A percentile compares a stretch with the other conserved stretches of the same genome.
Conservation (phyloP, 2,888 invertebrate genomes). For the Hydrotaea cyrtoneurina region DNA sequence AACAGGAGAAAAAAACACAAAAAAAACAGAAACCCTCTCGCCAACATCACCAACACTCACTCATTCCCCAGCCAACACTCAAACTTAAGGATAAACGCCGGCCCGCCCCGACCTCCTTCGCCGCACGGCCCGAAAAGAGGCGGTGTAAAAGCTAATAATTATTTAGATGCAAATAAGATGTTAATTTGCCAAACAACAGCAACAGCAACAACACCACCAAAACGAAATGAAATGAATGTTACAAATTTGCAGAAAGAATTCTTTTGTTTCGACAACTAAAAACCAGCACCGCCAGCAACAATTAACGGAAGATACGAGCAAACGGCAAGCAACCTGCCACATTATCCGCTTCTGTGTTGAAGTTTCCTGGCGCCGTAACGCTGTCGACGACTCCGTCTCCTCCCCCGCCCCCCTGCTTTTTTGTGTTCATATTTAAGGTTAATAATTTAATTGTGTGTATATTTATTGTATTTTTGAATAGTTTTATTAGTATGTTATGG, state of each 20-base stretch:
- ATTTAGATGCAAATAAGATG: constrained; percentile 30
- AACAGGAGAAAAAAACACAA: constrained; percentile 4
- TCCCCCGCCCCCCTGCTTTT: not conserved
- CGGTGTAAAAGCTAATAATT: constrained; percentile 3
- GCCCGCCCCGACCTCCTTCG: not conserved
- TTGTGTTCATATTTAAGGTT: constrained; percentile 6
- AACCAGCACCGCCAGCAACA: not conserved
- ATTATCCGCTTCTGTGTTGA: not conserved
- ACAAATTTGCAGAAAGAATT: constrained; percentile 1
- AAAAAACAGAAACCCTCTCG: not conserved
- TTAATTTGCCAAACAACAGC: not conserved
- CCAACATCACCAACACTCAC: not conserved
- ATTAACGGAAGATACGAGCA: not conserved
- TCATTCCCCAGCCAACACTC: not conserved
- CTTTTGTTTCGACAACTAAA: not conserved
- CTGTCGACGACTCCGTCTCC: too few species aligned
- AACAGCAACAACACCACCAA: not conserved
- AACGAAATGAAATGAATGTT: not conserved
- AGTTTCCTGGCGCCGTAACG: not conserved
- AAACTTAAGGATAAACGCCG: not conserved
- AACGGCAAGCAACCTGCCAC: not conserved
- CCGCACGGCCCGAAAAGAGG: not conserved
- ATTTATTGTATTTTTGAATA: constrained; percentile 12
- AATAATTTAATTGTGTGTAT: constrained; percentile 7
- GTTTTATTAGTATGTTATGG: constrained; percentile 1